Evolutionary conservation across 2,797 vertebrate genomes (phyloP).

Genomic region (Ceryle rudis): DNA sequence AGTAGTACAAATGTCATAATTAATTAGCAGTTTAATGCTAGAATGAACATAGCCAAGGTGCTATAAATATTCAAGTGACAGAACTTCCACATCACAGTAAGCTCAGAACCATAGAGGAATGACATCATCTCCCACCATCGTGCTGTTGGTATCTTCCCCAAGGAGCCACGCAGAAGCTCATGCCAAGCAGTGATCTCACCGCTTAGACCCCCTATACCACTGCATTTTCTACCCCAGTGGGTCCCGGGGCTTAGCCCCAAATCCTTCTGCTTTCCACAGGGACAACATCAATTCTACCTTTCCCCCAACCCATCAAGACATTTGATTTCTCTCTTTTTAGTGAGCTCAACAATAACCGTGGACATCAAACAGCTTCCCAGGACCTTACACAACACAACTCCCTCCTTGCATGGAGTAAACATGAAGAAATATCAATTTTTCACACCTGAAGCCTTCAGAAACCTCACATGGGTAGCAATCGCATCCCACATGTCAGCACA

Average conservation of each 20-base stretch:
- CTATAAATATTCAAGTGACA: background rate
- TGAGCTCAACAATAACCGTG: accelerated
- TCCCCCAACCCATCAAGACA: accelerated
- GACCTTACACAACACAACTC: background rate
- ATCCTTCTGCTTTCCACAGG: background rate
- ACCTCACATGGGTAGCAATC: accelerated
- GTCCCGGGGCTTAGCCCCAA: background rate
- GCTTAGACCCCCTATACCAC: background rate
- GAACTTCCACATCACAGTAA: background rate
- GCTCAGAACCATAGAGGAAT: background rate
- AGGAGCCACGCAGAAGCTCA: background rate
- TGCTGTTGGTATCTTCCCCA: background rate
- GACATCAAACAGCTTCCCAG: background rate
- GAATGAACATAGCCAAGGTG: background rate
- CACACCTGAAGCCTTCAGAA: background rate
- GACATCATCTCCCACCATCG: accelerated
- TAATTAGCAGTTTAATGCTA: slow-evolving; percentile 55
- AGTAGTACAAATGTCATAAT: slow-evolving; percentile 63
- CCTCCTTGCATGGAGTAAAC: accelerated
- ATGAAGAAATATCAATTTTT: accelerated
- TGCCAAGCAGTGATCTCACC: accelerated
- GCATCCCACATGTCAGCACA: accelerated
- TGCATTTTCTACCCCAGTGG: accelerated
- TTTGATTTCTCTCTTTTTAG: accelerated
- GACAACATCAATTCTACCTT: background rate